phyloP scores from a whole-genome alignment of 2,888 invertebrate genomes.

The Pyrrhosoma nymphula region DNA sequence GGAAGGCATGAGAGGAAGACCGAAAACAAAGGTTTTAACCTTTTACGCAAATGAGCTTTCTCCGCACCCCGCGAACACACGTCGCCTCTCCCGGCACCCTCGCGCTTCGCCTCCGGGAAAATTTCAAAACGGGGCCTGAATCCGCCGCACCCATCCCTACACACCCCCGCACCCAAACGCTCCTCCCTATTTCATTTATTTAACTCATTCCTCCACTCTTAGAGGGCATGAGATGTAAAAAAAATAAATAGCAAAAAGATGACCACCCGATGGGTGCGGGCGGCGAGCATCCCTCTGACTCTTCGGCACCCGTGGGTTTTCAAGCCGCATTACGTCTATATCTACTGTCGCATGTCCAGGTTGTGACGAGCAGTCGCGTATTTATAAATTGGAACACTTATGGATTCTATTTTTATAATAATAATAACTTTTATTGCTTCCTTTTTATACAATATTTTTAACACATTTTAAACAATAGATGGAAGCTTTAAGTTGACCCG shows the following conservation, averaged over 20 bases:
- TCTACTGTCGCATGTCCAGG: too few species aligned
- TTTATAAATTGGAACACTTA: too few species aligned
- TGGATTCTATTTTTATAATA: too few species aligned
- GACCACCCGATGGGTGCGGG: not conserved
- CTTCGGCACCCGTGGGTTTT: not conserved
- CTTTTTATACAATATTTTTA: too few species aligned
- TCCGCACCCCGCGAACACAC: not conserved
- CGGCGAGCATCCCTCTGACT: not conserved
- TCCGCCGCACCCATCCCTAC: not conserved
- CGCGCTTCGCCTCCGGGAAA: not conserved
- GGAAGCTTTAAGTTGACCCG: too few species aligned
- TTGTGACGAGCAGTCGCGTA: too few species aligned
- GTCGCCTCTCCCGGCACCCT: not conserved
- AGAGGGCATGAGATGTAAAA: not conserved
- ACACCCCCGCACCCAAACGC: not conserved
- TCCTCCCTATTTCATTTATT: not conserved
- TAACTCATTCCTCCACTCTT: not conserved
- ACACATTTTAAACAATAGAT: too few species aligned
- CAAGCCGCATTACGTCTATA: too few species aligned
- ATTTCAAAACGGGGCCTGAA: not conserved
- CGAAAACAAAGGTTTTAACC: conserved; percentile 11
- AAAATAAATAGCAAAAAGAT: not conserved
- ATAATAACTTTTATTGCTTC: too few species aligned
- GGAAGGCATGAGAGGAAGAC: not conserved
- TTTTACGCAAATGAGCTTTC: conserved; percentile 59